These are phyloP conservation scores for Epicampocera succincta DNA, from an alignment of 2,888 invertebrate genomes.

Conservation along the genomic window DNA sequence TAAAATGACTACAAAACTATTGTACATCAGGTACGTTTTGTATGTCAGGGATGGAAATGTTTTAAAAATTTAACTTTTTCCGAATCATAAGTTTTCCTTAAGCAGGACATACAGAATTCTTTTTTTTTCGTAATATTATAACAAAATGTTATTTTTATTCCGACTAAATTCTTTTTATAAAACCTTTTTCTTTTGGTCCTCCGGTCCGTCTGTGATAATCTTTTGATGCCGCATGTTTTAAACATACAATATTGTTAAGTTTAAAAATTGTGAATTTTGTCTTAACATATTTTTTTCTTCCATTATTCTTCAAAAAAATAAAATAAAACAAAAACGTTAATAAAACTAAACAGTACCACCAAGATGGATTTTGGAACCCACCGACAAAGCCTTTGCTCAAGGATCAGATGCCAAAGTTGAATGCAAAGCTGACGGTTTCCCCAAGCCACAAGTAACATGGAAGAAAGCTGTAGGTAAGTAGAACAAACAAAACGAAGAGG, in stretches of 20 bases:
- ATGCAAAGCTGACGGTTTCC: slow-evolving; percentile 98
- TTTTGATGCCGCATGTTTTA: slow-evolving; percentile 76
- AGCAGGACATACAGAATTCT: too few relatives aligned
- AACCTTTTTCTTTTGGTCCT: slow-evolving; percentile 51
- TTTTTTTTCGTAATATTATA: too few relatives aligned
- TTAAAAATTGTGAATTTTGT: slow-evolving; percentile 27
- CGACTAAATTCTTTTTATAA: neutral
- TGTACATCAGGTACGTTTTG: too few relatives aligned
- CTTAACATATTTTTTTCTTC: slow-evolving; percentile 74
- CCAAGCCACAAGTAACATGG: slow-evolving; percentile 96
- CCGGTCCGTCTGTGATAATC: slow-evolving; percentile 73
- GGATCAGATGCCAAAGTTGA: slow-evolving; percentile 96
- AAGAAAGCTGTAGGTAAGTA: slow-evolving; percentile 94
- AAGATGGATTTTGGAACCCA: slow-evolving; percentile 97
- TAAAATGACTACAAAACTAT: slow-evolving; percentile 69
- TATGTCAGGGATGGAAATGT: too few relatives aligned
- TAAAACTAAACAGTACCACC: slow-evolving; percentile 88
- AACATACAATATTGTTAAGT: slow-evolving; percentile 26
- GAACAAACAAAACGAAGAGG: slow-evolving; percentile 4
- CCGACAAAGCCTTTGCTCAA: slow-evolving; percentile 97
- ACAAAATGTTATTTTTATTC: too few relatives aligned
- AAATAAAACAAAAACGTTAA: too few relatives aligned
- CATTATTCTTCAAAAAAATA: slow-evolving; percentile 24
- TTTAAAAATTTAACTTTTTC: too few relatives aligned
- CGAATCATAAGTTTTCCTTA: too few relatives aligned